Evolutionary conservation across 2,888 invertebrate species (phyloP).

Genomic region (Adineta ricciae): DNA sequence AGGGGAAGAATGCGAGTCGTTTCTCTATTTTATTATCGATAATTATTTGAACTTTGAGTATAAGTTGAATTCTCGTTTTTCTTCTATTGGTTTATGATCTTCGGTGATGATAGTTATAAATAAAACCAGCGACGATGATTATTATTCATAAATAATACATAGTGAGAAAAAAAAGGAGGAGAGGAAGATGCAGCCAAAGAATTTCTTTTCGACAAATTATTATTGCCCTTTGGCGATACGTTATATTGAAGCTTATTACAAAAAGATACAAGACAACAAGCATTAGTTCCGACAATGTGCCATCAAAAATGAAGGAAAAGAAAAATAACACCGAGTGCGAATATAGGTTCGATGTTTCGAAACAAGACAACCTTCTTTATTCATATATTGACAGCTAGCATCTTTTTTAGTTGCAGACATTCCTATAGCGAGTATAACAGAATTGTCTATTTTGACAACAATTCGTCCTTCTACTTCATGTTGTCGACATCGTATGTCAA

Average conservation of each 20-base stretch:
- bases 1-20: no score
- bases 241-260: neutral
- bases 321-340: neutral
- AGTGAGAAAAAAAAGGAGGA: neutral
- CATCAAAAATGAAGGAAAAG: neutral
- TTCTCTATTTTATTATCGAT: no score
- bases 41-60: neutral
- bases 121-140: neutral
- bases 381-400: neutral
- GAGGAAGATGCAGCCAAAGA: neutral
- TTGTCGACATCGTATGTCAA: neutral
- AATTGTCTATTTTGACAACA: neutral
- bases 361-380: neutral
- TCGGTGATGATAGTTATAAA: neutral
- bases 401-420: neutral
- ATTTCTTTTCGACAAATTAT: neutral
- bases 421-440: neutral
- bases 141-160: neutral
- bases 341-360: neutral
- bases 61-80: no score
- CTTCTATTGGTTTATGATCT: no score
- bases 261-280: neutral
- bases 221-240: neutral
- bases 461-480: neutral
- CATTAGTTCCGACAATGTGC: neutral